phyloP scores from a whole-genome alignment of 2,888 invertebrate species.

The Caenorhabditis sp. region DNA sequence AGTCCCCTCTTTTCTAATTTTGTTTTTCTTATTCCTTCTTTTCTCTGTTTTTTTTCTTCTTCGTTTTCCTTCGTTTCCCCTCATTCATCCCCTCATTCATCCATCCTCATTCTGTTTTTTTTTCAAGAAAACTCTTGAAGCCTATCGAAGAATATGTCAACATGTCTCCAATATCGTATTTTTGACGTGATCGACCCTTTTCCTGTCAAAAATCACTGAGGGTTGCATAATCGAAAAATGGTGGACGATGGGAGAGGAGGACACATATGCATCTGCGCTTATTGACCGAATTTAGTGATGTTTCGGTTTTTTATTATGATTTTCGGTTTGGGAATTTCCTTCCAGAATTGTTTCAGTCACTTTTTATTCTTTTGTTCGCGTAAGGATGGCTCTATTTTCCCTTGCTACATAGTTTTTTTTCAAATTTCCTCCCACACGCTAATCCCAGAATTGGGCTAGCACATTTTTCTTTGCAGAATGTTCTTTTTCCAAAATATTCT shows the following conservation, averaged over 20 bases:
- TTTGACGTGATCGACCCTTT: slow-evolving; percentile 5
- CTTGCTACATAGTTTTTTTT: too few species aligned
- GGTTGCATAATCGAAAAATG: slow-evolving; percentile 26
- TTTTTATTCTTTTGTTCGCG: too few species aligned
- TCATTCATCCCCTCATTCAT: background rate
- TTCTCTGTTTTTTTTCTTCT: slow-evolving; percentile 29
- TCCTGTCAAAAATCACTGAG: background rate
- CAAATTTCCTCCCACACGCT: too few species aligned
- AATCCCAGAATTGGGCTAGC: too few species aligned
- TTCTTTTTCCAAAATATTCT: too few species aligned
- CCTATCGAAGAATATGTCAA: too few species aligned
- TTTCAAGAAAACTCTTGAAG: background rate
- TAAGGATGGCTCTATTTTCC: too few species aligned
- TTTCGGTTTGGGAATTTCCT: background rate
- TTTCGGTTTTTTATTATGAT: slow-evolving; percentile 22
- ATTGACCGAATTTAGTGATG: slow-evolving; percentile 17
- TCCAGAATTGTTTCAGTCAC: too few species aligned
- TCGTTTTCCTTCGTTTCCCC: background rate
- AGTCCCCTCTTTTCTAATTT: slow-evolving; percentile 38
- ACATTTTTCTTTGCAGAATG: too few species aligned
- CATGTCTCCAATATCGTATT: background rate
- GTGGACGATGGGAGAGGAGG: background rate
- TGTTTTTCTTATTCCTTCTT: slow-evolving; percentile 22
- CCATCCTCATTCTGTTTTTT: background rate
- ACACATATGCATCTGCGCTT: slow-evolving; percentile 17